Evolutionary conservation across 2,888 invertebrate species (phyloP).

Genomic region (Clunio marinus): DNA sequence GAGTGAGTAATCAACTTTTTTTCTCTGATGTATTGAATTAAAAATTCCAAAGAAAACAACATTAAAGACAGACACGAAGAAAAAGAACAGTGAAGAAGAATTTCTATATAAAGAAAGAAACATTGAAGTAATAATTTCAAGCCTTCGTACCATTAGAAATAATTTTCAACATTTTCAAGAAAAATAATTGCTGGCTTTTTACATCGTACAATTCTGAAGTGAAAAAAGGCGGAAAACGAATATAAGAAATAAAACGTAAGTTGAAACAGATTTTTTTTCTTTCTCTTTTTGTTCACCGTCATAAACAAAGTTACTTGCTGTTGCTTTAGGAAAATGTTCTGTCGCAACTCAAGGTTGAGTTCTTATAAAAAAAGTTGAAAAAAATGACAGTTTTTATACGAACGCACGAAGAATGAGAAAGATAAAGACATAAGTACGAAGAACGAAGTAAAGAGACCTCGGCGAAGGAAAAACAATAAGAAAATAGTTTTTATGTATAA

Average conservation of each 20-base stretch:
- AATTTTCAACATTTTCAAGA: constrained; percentile 24
- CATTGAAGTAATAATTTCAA: constrained; percentile 10
- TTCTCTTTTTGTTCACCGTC: neutral
- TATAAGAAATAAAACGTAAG: constrained; percentile 25
- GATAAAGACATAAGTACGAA: neutral
- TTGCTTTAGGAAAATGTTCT: neutral
- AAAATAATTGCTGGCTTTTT: constrained; percentile 30
- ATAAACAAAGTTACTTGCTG: neutral
- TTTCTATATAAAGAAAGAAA: too few relatives aligned
- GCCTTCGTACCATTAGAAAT: constrained; percentile 28
- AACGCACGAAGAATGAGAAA: neutral
- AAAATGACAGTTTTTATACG: constrained; percentile 11
- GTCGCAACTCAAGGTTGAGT: neutral
- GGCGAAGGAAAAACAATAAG: neutral
- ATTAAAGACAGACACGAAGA: neutral
- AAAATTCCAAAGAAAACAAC: constrained; percentile 24
- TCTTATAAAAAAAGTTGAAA: neutral
- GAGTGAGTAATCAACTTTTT: neutral
- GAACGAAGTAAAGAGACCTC: neutral
- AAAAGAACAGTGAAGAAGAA: neutral
- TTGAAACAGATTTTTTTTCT: neutral
- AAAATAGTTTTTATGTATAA: constrained; percentile 25
- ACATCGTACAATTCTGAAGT: neutral
- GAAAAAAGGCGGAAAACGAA: constrained; percentile 36
- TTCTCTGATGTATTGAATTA: constrained; percentile 19